These are phyloP conservation scores for Brachirus orientalis DNA, from an alignment of 2,113 vertebrate species.

Conservation along the genomic window DNA sequence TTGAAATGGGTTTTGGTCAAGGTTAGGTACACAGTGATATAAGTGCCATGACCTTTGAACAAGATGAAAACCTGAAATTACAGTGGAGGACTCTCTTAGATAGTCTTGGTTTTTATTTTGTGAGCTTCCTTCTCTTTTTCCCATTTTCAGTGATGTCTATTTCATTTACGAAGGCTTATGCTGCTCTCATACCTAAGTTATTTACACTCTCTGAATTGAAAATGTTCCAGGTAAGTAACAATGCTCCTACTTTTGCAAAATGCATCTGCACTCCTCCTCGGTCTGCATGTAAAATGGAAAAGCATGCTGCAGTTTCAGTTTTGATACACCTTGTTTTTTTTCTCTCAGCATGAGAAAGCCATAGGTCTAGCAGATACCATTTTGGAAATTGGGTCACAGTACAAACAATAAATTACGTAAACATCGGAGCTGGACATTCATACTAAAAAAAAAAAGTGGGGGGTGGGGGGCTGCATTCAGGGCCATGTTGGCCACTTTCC, in stretches of 20 bases:
- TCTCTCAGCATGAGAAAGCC: constrained; percentile 31
- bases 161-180: constrained; percentile 34
- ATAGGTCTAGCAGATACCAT: constrained; percentile 39
- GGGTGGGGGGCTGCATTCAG: constrained; percentile 67
- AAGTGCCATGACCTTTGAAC: constrained; percentile 10
- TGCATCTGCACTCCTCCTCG: constrained; percentile 49
- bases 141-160: not conserved
- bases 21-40: not conserved
- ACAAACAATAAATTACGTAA: constrained; percentile 59
- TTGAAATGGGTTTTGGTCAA: constrained; percentile 1
- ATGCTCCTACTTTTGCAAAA: constrained; percentile 62
- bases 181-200: constrained; percentile 49
- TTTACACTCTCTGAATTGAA: constrained; percentile 53
- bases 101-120: constrained; percentile 6
- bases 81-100: not conserved
- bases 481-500: constrained; percentile 44
- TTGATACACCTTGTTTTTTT: constrained; percentile 20
- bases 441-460: constrained; percentile 36
- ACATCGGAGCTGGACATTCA: constrained; percentile 69
- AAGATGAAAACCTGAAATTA: constrained; percentile 10
- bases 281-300: constrained; percentile 46
- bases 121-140: not conserved
- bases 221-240: constrained; percentile 54
- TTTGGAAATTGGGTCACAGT: constrained; percentile 57
- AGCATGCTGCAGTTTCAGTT: constrained; percentile 31